Percentiles rank a stretch among this genome's conserved stretches.
phyloP scores from a whole-genome alignment of 2,888 invertebrate genomes.

The Eurois occulta region DNA sequence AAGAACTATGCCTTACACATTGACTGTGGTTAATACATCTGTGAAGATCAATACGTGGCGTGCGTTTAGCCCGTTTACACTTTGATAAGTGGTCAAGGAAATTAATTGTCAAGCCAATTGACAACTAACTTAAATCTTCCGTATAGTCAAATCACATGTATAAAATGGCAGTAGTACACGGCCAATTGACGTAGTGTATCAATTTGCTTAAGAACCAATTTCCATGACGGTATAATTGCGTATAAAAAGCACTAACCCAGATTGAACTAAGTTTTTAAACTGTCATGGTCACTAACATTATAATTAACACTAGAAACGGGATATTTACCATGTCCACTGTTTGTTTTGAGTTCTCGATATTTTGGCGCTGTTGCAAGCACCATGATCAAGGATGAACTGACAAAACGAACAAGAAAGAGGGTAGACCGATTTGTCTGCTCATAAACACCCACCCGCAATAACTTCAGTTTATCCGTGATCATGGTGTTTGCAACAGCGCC shows the following conservation, averaged over 20 bases:
- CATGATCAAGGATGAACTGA: too few relatives aligned
- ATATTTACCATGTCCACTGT: too few relatives aligned
- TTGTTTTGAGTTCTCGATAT: too few relatives aligned
- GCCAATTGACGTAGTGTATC: too few relatives aligned
- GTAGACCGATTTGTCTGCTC: too few relatives aligned
- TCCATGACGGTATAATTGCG: not conserved
- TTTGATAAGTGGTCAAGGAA: not conserved
- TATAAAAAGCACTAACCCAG: not conserved
- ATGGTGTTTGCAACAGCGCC: too few relatives aligned
- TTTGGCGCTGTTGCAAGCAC: too few relatives aligned
- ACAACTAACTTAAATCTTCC: not conserved
- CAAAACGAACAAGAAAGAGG: too few relatives aligned
- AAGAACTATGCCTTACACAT: conserved; percentile 19
- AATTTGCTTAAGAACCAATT: not conserved
- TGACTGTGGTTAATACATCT: conserved; percentile 15
- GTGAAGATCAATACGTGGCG: conserved; percentile 24
- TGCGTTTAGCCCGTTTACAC: not conserved
- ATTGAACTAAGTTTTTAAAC: not conserved
- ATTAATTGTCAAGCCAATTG: not conserved
- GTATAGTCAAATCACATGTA: not conserved
- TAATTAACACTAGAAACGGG: too few relatives aligned
- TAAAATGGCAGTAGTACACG: not conserved
- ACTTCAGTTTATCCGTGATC: too few relatives aligned
- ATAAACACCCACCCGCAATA: too few relatives aligned
- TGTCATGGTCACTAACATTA: too few relatives aligned